A percentile compares a stretch with the other conserved stretches of the same genome.
Conservation (phyloP, 2,113 vertebrate genomes). For the Chrysemys picta region DNA sequence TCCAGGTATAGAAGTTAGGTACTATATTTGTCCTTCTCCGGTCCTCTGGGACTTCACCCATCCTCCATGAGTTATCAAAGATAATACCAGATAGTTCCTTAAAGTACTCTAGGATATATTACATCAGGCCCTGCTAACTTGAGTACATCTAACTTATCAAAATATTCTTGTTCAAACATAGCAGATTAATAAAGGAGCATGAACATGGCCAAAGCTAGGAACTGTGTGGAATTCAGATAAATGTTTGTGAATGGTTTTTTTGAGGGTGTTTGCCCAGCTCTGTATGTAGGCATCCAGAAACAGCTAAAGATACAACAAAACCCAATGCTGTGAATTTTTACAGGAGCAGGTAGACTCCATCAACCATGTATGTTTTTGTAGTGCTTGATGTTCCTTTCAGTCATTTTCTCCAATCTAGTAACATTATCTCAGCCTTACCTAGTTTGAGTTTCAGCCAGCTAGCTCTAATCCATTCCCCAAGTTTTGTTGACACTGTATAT, state of each 20-base stretch:
- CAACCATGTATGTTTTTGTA: neutral
- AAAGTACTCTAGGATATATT: neutral
- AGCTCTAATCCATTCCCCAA: neutral
- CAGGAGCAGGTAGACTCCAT: neutral
- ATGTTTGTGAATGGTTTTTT: neutral
- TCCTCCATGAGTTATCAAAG: neutral
- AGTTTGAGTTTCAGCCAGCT: slow-evolving; percentile 49
- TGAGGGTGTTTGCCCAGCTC: neutral
- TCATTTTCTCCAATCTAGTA: slow-evolving; percentile 57
- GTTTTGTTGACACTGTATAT: neutral
- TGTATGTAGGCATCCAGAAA: neutral
- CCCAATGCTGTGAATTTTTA: neutral
- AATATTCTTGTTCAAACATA: neutral
- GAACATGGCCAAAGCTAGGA: neutral
- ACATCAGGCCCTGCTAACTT: neutral
- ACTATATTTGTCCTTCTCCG: neutral
- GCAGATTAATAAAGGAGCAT: neutral
- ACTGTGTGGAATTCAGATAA: fast-evolving
- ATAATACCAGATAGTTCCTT: neutral
- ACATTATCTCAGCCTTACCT: slow-evolving; percentile 52
- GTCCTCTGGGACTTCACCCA: neutral
- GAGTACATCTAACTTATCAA: neutral
- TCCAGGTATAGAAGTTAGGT: neutral
- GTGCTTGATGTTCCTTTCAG: slow-evolving; percentile 23
- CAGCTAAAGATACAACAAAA: neutral